These are phyloP conservation scores for Leucoraja ocellata DNA, from an alignment of 2,797 vertebrate species.

Conservation along the genomic window DNA sequence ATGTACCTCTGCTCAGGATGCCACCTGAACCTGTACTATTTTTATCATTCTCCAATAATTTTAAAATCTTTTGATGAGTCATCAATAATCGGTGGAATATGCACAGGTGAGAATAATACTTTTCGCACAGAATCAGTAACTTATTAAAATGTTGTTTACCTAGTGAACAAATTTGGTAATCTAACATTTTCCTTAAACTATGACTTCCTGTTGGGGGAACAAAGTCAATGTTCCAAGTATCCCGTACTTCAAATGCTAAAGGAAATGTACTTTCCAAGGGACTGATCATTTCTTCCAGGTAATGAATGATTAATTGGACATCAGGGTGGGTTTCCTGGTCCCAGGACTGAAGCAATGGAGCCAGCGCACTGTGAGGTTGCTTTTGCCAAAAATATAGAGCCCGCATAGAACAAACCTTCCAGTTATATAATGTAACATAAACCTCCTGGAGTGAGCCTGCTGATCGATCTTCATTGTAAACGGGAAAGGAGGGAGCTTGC, in stretches of 20 bases:
- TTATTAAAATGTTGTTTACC: not conserved
- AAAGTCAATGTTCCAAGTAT: conserved; percentile 25
- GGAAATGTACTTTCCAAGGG: conserved; percentile 31
- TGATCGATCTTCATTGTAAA: not conserved
- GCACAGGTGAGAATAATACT: not conserved
- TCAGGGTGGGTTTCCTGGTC: not conserved
- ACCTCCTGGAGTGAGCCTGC: not conserved
- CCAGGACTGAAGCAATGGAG: conserved; percentile 16
- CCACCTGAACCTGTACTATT: not conserved
- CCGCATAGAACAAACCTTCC: not conserved
- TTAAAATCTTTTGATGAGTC: not conserved
- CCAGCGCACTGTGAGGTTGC: not conserved
- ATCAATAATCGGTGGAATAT: not conserved
- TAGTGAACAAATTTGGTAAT: not conserved
- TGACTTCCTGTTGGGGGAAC: conserved; percentile 20
- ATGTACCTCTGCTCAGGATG: not conserved
- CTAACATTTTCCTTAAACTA: conserved; percentile 4
- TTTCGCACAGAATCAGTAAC: not conserved
- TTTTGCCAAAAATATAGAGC: not conserved
- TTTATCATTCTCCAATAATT: conserved; percentile 4
- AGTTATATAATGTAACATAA: not conserved
- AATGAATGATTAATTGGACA: conserved; percentile 10
- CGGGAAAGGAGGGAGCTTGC: not conserved
- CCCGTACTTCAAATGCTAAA: conserved; percentile 5
- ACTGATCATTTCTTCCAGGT: not conserved